phyloP scores from a whole-genome alignment of 2,888 invertebrate species.

The Oegoconia quadripuncta region DNA sequence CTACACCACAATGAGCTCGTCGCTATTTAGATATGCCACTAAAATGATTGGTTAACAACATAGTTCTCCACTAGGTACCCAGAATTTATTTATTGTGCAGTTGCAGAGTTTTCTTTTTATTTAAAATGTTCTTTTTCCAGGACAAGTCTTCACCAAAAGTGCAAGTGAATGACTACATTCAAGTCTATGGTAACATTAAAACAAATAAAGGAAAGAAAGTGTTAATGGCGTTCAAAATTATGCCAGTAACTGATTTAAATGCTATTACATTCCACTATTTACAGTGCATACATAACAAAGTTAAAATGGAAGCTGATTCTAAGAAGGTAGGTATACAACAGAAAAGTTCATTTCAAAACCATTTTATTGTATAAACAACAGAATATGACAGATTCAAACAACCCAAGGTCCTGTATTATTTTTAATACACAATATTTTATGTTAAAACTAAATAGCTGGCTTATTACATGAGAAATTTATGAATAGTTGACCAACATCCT shows the following conservation, averaged over 20 bases:
- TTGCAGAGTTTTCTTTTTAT: background rate
- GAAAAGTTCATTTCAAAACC: no score
- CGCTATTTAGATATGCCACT: no score
- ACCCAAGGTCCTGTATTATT: no score
- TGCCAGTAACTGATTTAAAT: conserved; percentile 65
- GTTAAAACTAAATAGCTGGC: no score
- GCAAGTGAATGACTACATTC: conserved; percentile 70
- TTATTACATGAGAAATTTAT: no score
- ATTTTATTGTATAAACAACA: no score
- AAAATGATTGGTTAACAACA: no score
- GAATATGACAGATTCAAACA: no score
- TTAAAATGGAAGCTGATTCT: conserved; percentile 70
- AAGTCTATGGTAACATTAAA: conserved; percentile 72
- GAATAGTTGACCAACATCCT: no score
- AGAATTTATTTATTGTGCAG: background rate
- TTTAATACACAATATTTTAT: no score
- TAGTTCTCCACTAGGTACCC: background rate
- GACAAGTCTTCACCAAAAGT: conserved; percentile 70
- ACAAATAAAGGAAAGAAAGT: conserved; percentile 72
- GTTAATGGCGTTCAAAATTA: conserved; percentile 70
- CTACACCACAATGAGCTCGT: no score
- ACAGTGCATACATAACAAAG: conserved; percentile 69
- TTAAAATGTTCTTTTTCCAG: conserved; percentile 31
- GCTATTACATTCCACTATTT: conserved; percentile 74
- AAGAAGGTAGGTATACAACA: conserved; percentile 69